Evolutionary conservation across 2,888 invertebrate species (phyloP).

Genomic region (Acrobasis repandana): DNA sequence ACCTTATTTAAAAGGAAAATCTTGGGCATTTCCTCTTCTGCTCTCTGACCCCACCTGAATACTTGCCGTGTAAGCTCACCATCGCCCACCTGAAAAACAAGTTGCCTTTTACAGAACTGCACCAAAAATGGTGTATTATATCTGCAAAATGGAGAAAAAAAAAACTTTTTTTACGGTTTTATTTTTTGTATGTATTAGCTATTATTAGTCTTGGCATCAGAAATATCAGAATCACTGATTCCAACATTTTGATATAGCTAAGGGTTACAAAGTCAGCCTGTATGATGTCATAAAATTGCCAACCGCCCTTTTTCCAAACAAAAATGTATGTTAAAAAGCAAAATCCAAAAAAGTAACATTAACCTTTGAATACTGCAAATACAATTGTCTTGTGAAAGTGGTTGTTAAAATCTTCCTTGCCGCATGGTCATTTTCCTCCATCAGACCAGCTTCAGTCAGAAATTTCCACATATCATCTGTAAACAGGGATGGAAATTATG

Average conservation of each 20-base stretch:
- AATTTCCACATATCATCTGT: slow-evolving; percentile 78
- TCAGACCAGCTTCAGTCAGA: slow-evolving; percentile 64
- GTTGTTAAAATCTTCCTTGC: slow-evolving; percentile 58
- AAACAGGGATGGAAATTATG: too few species aligned
- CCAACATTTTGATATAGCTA: too few species aligned
- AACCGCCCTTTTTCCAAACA: neutral
- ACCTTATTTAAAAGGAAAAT: slow-evolving; percentile 75
- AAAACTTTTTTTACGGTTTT: too few species aligned
- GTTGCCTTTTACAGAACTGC: neutral
- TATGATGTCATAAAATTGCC: too few species aligned
- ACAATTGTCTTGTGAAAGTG: slow-evolving; percentile 65
- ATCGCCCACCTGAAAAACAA: slow-evolving; percentile 62
- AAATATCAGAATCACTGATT: too few species aligned
- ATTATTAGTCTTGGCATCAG: too few species aligned
- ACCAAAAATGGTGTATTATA: neutral
- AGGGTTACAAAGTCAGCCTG: too few species aligned
- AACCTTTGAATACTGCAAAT: slow-evolving; percentile 66
- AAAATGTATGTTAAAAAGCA: neutral
- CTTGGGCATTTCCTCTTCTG: slow-evolving; percentile 73
- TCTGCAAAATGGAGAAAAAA: too few species aligned
- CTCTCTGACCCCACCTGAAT: slow-evolving; percentile 81
- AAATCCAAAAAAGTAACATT: neutral
- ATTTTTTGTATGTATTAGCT: too few species aligned
- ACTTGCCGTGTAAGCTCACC: slow-evolving; percentile 61
- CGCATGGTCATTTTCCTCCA: slow-evolving; percentile 58